phyloP scores from a whole-genome alignment of 1,140 invertebrate species.

The Eumeta japonica region DNA sequence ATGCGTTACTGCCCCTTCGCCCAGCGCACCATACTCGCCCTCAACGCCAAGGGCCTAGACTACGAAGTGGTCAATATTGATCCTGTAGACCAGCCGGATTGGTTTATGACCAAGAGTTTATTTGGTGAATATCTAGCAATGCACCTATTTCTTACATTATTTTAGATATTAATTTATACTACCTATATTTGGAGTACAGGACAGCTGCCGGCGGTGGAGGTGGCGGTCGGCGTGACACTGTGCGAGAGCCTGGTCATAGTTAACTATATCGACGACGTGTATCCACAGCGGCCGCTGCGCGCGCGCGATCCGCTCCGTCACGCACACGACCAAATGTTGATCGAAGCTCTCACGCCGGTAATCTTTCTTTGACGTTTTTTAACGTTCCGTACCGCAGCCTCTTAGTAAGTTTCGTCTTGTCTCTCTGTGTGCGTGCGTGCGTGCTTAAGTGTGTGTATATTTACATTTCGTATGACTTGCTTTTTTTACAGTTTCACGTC shows the following conservation, averaged over 20 bases:
- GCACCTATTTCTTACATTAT: background rate
- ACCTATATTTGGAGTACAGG: too few relatives aligned
- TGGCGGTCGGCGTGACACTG: slow-evolving; percentile 63
- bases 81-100: slow-evolving; percentile 81
- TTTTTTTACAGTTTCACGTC: too few relatives aligned
- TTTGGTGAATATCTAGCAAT: slow-evolving; percentile 54
- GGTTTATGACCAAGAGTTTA: slow-evolving; percentile 70
- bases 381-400: too few relatives aligned
- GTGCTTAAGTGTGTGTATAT: background rate
- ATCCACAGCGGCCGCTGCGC: slow-evolving; percentile 66
- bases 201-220: slow-evolving; percentile 81
- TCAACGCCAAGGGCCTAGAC: slow-evolving; percentile 82
- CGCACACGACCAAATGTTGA: slow-evolving; percentile 76
- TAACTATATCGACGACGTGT: slow-evolving; percentile 83
- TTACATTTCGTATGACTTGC: background rate
- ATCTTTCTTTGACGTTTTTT: too few relatives aligned
- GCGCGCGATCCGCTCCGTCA: slow-evolving; percentile 72
- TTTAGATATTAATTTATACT: slow-evolving; percentile 6
- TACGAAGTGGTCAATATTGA: slow-evolving; percentile 84
- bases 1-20: slow-evolving; percentile 90
- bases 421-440: background rate
- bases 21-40: slow-evolving; percentile 77
- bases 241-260: slow-evolving; percentile 80
- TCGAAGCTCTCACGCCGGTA: slow-evolving; percentile 65
- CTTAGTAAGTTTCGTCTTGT: too few relatives aligned